These are phyloP conservation scores for Flabesymbios commensalis DNA, from an alignment of 2,888 invertebrate species.

Conservation along the genomic window DNA sequence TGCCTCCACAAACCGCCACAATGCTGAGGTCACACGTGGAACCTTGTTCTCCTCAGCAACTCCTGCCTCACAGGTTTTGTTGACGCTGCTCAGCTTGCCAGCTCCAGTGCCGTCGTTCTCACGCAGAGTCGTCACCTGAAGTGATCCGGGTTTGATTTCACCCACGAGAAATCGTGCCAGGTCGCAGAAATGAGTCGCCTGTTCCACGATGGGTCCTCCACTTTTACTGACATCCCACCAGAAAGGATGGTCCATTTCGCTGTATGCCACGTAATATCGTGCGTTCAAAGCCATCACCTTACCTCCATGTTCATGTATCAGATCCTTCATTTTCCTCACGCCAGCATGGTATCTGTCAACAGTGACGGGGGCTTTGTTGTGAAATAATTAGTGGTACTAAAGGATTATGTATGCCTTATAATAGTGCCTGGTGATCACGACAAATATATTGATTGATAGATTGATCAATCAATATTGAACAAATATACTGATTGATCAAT, in stretches of 20 bases:
- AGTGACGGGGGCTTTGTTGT: too few species aligned
- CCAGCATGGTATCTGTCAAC: slow-evolving; percentile 23
- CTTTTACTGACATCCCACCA: slow-evolving; percentile 22
- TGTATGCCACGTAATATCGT: slow-evolving; percentile 17
- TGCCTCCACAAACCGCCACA: slow-evolving; percentile 15
- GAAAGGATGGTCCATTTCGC: slow-evolving; percentile 3
- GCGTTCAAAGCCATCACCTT: slow-evolving; percentile 22
- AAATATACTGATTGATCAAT: too few species aligned
- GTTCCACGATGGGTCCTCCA: slow-evolving; percentile 25
- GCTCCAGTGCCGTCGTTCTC: slow-evolving; percentile 11
- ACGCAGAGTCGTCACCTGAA: background rate
- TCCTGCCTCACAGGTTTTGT: slow-evolving; percentile 1
- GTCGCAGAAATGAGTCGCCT: slow-evolving; percentile 27
- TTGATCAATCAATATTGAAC: too few species aligned
- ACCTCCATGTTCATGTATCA: slow-evolving; percentile 21
- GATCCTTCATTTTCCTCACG: slow-evolving; percentile 20
- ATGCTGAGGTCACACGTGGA: slow-evolving; percentile 16
- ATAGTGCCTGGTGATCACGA: too few species aligned
- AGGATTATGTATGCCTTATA: too few species aligned
- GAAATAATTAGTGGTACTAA: too few species aligned
- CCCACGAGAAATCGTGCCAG: slow-evolving; percentile 21
- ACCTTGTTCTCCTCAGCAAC: background rate
- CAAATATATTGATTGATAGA: too few species aligned
- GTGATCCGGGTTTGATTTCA: slow-evolving; percentile 10
- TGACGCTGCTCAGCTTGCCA: background rate